A percentile compares a stretch with the other conserved stretches of the same genome.
Evolutionary conservation across 2,113 vertebrate genomes (phyloP).

Genomic region (Tetrao urogallus): DNA sequence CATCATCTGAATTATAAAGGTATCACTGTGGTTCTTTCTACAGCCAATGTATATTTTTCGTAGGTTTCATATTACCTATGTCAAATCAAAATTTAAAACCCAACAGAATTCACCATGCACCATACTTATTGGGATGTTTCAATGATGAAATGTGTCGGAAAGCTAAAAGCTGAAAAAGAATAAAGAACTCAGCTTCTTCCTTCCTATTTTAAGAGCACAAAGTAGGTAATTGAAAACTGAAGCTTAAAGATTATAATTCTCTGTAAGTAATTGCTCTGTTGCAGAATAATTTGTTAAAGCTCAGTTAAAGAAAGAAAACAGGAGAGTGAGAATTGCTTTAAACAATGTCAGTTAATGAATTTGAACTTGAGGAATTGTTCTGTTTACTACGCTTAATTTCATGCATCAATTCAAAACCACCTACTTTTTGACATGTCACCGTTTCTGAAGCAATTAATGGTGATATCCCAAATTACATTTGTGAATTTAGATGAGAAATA

Average conservation of each 20-base stretch:
- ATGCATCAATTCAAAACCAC: conserved; percentile 33
- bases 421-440: conserved; percentile 9
- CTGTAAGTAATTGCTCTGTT: not conserved
- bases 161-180: not conserved
- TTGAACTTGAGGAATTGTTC: conserved; percentile 23
- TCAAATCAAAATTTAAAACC: not conserved
- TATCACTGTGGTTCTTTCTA: not conserved
- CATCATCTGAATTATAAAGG: not conserved
- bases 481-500: conserved; percentile 39
- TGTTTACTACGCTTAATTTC: conserved; percentile 46
- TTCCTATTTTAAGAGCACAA: not conserved
- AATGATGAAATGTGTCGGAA: not conserved
- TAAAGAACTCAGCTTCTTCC: not conserved
- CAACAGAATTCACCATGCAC: not conserved
- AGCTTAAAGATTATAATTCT: not conserved
- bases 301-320: not conserved
- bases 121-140: not conserved
- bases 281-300: not conserved
- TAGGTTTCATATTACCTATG: not conserved
- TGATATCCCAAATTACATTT: not conserved
- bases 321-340: not conserved
- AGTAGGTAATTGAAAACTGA: not conserved
- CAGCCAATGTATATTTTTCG: not conserved
- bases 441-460: conserved; percentile 51
- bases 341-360: conserved; percentile 35